These are phyloP conservation scores for Loxodonta africana DNA, from an alignment of 2,113 vertebrate genomes.

Conservation along the genomic window DNA sequence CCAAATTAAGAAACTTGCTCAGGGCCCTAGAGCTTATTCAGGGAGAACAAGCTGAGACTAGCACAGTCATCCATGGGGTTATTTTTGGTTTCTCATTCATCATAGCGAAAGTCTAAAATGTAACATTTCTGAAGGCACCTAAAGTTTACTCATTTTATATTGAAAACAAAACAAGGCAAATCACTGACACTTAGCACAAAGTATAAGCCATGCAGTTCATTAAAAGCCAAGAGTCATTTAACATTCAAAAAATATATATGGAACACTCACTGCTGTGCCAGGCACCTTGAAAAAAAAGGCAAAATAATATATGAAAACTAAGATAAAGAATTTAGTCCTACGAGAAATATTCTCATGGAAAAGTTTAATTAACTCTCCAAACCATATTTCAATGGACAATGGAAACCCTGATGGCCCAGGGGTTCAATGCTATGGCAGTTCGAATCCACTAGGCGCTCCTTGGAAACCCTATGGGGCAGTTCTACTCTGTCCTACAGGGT, in stretches of 20 bases:
- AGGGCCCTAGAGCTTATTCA: neutral
- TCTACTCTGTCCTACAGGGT: too few species aligned
- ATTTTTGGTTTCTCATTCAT: slow-evolving; percentile 51
- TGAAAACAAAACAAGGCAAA: neutral
- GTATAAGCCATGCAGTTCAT: slow-evolving; percentile 10
- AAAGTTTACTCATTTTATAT: slow-evolving; percentile 4
- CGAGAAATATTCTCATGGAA: slow-evolving; percentile 18
- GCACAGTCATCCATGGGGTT: neutral
- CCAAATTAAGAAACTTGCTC: slow-evolving; percentile 2
- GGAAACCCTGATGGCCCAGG: too few species aligned
- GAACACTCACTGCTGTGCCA: neutral
- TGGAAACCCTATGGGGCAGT: too few species aligned
- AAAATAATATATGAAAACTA: neutral
- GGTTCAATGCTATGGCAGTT: too few species aligned
- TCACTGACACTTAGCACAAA: neutral
- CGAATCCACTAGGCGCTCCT: too few species aligned
- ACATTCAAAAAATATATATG: slow-evolving; percentile 20
- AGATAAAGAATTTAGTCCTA: neutral
- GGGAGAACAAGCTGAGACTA: neutral
- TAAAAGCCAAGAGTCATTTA: slow-evolving; percentile 44
- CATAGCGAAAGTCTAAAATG: slow-evolving; percentile 24
- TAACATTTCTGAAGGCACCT: slow-evolving; percentile 40
- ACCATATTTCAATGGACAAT: neutral
- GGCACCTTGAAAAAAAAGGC: neutral
- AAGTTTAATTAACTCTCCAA: neutral